phyloP scores from a whole-genome alignment of 2,113 vertebrate species.

The Paracanthobrama guichenoti region DNA sequence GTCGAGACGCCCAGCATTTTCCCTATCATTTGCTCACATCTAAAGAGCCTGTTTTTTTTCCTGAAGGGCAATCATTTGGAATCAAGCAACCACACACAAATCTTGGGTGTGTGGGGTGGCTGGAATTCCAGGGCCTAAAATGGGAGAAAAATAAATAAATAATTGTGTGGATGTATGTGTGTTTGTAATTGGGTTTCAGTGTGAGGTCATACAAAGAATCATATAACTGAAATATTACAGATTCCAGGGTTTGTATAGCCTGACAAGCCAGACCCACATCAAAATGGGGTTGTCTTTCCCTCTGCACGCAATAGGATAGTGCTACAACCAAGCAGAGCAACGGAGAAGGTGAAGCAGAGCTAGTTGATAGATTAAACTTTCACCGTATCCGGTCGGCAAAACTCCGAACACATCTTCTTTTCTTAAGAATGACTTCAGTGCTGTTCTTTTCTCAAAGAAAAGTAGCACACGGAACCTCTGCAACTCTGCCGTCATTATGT shows the following conservation, averaged over 20 bases:
- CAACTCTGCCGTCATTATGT: too few relatives aligned
- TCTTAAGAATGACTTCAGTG: too few relatives aligned
- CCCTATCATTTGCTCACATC: constrained; percentile 52
- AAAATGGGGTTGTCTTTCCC: too few relatives aligned
- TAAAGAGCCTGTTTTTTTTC: constrained; percentile 53
- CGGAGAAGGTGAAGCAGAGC: too few relatives aligned
- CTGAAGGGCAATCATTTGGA: constrained; percentile 59
- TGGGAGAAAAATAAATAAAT: not conserved
- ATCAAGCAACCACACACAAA: constrained; percentile 59
- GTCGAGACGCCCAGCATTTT: constrained; percentile 45
- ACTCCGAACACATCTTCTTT: too few relatives aligned
- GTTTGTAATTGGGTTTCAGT: not conserved
- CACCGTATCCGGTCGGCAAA: too few relatives aligned
- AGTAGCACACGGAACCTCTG: too few relatives aligned
- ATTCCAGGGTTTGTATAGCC: not conserved
- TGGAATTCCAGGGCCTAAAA: constrained; percentile 23
- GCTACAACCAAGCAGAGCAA: too few relatives aligned
- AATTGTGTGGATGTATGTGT: constrained; percentile 46
- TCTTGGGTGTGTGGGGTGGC: constrained; percentile 47
- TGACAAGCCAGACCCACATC: too few relatives aligned
- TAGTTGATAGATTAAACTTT: too few relatives aligned
- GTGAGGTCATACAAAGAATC: not conserved
- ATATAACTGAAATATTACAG: not conserved
- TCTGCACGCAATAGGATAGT: too few relatives aligned
- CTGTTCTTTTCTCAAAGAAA: too few relatives aligned